Percentiles rank a stretch among this genome's conserved stretches.
Evolutionary conservation across 1,140 invertebrate species (phyloP).

Genomic region (Saccostrea cuccullata): DNA sequence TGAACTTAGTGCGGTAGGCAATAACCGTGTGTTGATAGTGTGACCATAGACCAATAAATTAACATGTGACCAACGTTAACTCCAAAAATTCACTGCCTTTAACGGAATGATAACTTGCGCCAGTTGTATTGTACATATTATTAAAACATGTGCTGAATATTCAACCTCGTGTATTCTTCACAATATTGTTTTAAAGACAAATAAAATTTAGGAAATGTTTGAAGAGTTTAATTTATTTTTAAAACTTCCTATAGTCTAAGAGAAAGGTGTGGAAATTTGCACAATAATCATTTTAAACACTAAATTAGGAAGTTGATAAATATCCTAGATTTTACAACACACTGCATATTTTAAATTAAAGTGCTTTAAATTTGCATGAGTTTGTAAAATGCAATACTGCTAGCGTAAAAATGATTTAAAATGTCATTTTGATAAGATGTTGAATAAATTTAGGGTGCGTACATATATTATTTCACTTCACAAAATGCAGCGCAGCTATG

Average conservation of each 20-base stretch:
- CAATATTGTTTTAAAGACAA: too few species aligned
- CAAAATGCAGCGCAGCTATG: neutral
- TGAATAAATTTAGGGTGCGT: too few species aligned
- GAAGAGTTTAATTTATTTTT: neutral
- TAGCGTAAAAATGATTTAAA: neutral
- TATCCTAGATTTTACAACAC: neutral
- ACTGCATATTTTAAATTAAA: neutral
- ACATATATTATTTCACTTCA: too few species aligned
- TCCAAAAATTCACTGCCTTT: conserved; percentile 3
- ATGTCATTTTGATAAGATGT: neutral
- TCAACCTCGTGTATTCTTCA: neutral
- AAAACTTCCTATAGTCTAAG: neutral
- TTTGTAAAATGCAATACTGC: neutral
- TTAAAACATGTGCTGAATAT: neutral
- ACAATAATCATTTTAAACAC: neutral
- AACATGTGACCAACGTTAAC: conserved; percentile 28
- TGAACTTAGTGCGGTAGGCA: conserved; percentile 43
- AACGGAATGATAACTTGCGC: neutral
- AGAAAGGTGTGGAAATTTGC: neutral
- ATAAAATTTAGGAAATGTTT: too few species aligned
- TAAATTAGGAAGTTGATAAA: conserved; percentile 5
- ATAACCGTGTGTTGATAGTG: conserved; percentile 4
- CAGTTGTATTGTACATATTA: neutral
- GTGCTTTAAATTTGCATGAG: neutral
- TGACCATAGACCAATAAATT: conserved; percentile 30